Percentiles rank a stretch among this genome's conserved stretches.
Evolutionary conservation across 2,888 invertebrate genomes (phyloP).

Genomic region (Dendrolimus pini): DNA sequence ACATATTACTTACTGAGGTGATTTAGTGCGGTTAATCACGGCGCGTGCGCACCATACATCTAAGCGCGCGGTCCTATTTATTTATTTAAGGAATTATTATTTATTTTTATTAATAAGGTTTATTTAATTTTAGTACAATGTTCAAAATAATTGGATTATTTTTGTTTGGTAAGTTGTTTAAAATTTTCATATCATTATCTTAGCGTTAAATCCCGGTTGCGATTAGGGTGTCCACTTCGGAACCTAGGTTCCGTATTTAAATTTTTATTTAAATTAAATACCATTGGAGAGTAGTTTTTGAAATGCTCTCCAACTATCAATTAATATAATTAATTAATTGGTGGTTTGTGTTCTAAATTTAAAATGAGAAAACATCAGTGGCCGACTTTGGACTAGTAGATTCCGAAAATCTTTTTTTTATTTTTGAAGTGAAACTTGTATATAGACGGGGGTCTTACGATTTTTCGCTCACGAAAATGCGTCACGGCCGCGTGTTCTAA

Average conservation of each 20-base stretch:
- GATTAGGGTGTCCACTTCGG: neutral
- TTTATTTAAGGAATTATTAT: constrained; percentile 19
- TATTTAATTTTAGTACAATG: constrained; percentile 7
- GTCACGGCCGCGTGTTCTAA: too few relatives aligned
- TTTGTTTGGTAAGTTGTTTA: constrained; percentile 37
- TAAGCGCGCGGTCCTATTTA: constrained; percentile 15
- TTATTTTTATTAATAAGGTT: constrained; percentile 12
- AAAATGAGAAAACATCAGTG: too few relatives aligned
- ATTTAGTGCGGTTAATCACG: constrained; percentile 42
- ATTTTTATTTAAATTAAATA: neutral
- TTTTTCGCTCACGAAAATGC: too few relatives aligned
- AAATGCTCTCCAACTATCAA: too few relatives aligned
- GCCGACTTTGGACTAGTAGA: too few relatives aligned
- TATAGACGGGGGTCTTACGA: too few relatives aligned
- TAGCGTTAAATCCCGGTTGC: neutral
- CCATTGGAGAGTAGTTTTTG: neutral
- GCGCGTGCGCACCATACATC: constrained; percentile 17
- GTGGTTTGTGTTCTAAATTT: too few relatives aligned
- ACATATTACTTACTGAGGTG: constrained; percentile 31
- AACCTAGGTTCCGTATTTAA: neutral
- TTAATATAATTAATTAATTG: too few relatives aligned
- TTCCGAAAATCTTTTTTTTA: too few relatives aligned
- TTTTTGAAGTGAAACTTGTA: too few relatives aligned
- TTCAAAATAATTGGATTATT: constrained; percentile 43
- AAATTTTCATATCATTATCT: neutral